Evolutionary conservation across 2,113 vertebrate species (phyloP).

Genomic region (Laticauda laticaudata): DNA sequence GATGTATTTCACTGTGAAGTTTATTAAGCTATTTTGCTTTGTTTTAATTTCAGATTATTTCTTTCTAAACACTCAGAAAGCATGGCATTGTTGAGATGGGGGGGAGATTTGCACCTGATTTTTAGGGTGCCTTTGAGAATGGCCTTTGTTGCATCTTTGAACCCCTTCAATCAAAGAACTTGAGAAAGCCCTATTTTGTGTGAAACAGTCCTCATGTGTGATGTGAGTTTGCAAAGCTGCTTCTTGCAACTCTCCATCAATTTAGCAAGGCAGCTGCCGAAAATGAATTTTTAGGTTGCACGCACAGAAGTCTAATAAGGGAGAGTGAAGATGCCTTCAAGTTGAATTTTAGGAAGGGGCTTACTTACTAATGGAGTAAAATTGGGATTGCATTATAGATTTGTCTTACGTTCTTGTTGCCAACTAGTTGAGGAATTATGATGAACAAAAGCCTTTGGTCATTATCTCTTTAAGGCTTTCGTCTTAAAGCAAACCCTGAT

Average conservation of each 20-base stretch:
- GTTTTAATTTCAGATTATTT: background rate
- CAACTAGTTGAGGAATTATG: background rate
- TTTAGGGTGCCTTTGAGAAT: background rate
- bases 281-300: background rate
- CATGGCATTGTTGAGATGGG: background rate
- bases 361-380: background rate
- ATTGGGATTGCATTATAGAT: background rate
- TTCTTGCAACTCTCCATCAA: background rate
- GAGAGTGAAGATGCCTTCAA: background rate
- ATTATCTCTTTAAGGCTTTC: background rate
- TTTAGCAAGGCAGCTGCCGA: background rate
- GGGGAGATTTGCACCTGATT: background rate
- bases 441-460: background rate
- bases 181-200: no score
- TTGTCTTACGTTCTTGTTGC: background rate
- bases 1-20: background rate
- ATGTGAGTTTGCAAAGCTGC: background rate
- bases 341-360: background rate
- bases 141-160: background rate
- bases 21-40: background rate
- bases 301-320: background rate
- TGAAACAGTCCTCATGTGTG: no score
- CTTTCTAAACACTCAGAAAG: constrained; percentile 20
- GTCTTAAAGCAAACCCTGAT: constrained; percentile 38
- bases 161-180: background rate